A percentile compares a stretch with the other conserved stretches of the same genome.
Evolutionary conservation across 2,797 vertebrate genomes (phyloP).

Genomic region (Fistularia tabacaria): DNA sequence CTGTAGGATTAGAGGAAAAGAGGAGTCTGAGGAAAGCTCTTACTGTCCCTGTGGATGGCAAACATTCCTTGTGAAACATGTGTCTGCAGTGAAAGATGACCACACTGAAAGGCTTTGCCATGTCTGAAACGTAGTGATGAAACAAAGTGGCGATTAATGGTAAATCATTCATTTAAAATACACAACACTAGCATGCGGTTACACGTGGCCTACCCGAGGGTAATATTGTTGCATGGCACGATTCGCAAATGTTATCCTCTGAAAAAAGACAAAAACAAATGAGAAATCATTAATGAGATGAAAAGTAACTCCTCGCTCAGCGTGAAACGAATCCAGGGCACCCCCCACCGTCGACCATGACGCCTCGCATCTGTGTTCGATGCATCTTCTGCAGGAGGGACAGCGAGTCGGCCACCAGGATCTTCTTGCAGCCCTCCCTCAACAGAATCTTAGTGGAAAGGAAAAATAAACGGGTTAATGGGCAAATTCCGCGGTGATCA

Average conservation of each 20-base stretch:
- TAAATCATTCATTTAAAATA: not conserved
- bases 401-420: slow-evolving; percentile 94
- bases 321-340: not conserved
- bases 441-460: slow-evolving; percentile 82
- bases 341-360: slow-evolving; percentile 86
- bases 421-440: slow-evolving; percentile 98
- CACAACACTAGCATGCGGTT: not conserved
- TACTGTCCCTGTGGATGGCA: slow-evolving; percentile 85
- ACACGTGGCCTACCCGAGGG: slow-evolving; percentile 81
- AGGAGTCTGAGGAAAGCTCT: slow-evolving; percentile 46
- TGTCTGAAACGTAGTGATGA: slow-evolving; percentile 74
- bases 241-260: slow-evolving; percentile 97
- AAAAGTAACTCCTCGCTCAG: not conserved
- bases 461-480: not conserved
- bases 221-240: slow-evolving; percentile 87
- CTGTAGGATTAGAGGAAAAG: not conserved
- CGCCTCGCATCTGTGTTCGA: slow-evolving; percentile 90
- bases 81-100: slow-evolving; percentile 98
- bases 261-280: slow-evolving; percentile 44
- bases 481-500: not conserved
- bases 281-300: not conserved
- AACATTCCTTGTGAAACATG: slow-evolving; percentile 98
- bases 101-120: slow-evolving; percentile 84
- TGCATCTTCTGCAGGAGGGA: slow-evolving; percentile 97
- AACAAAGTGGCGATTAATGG: not conserved